Conservation (phyloP, 2,113 vertebrate genomes). For the Xenopus laevis region DNA sequence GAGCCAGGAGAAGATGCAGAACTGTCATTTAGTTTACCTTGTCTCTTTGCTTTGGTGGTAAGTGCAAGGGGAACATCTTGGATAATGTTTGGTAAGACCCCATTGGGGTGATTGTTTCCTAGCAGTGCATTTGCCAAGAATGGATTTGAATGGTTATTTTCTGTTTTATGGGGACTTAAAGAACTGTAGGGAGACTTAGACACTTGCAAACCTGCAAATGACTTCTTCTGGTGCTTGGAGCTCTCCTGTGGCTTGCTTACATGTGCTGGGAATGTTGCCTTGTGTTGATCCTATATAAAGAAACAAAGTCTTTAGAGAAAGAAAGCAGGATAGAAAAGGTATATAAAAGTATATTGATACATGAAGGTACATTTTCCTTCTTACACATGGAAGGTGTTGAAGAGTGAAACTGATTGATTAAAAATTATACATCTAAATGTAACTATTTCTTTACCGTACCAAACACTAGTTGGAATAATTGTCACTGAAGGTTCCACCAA, state of each 20-base stretch:
- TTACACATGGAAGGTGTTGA: too few species aligned
- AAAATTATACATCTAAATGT: too few species aligned
- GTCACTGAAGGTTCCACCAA: too few species aligned
- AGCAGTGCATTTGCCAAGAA: constrained; percentile 91
- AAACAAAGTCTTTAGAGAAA: not conserved
- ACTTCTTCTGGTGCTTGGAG: constrained; percentile 76
- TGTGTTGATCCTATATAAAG: constrained; percentile 74
- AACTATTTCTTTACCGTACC: too few species aligned
- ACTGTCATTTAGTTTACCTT: constrained; percentile 65
- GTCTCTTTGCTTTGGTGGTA: constrained; percentile 76
- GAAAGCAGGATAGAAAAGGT: too few species aligned
- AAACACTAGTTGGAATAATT: too few species aligned
- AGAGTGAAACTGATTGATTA: too few species aligned
- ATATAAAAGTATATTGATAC: too few species aligned
- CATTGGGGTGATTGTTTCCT: constrained; percentile 81
- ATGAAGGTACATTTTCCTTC: too few species aligned
- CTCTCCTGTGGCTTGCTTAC: constrained; percentile 76
- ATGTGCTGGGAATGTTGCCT: constrained; percentile 70
- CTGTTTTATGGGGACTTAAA: constrained; percentile 66
- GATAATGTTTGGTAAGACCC: constrained; percentile 73
- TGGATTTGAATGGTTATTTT: constrained; percentile 77
- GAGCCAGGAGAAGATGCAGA: constrained; percentile 61
- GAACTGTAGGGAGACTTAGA: constrained; percentile 69
- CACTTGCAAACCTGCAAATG: constrained; percentile 70
- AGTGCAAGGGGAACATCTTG: constrained; percentile 91